A percentile compares a stretch with the other conserved stretches of the same genome.
phyloP scores from a whole-genome alignment of 2,797 vertebrate species.

The Eutrigla gurnardus region DNA sequence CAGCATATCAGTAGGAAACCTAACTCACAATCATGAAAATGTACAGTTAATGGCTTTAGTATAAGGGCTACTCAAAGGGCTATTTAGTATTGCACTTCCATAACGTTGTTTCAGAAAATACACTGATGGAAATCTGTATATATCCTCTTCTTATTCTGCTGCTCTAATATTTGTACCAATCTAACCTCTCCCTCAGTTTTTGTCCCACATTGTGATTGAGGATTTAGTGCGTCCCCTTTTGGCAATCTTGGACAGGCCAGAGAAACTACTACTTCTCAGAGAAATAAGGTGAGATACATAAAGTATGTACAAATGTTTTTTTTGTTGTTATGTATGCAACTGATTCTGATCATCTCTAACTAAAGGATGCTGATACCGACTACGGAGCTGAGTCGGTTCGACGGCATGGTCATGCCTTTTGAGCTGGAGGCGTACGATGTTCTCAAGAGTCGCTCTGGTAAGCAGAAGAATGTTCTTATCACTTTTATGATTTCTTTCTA shows the following conservation, averaged over 20 bases:
- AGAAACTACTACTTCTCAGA: conserved; percentile 92
- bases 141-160: background rate
- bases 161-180: conserved; percentile 1
- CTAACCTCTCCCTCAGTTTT: conserved; percentile 80
- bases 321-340: background rate
- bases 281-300: conserved; percentile 89
- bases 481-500: background rate
- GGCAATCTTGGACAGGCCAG: conserved; percentile 93
- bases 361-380: conserved; percentile 87
- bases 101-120: background rate
- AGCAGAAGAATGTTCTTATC: conserved; percentile 35
- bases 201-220: conserved; percentile 89
- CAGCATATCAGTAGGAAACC: background rate
- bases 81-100: background rate
- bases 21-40: background rate
- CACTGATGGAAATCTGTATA: background rate
- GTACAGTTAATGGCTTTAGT: background rate
- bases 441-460: conserved; percentile 92
- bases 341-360: conserved; percentile 9
- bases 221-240: conserved; percentile 93
- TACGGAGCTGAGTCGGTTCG: conserved; percentile 89
- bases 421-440: conserved; percentile 94
- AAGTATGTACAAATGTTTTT: background rate
- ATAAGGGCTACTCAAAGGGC: background rate
- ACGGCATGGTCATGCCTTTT: conserved; percentile 94